These are phyloP conservation scores for Limanda limanda DNA, from an alignment of 2,113 vertebrate genomes.

Conservation along the genomic window DNA sequence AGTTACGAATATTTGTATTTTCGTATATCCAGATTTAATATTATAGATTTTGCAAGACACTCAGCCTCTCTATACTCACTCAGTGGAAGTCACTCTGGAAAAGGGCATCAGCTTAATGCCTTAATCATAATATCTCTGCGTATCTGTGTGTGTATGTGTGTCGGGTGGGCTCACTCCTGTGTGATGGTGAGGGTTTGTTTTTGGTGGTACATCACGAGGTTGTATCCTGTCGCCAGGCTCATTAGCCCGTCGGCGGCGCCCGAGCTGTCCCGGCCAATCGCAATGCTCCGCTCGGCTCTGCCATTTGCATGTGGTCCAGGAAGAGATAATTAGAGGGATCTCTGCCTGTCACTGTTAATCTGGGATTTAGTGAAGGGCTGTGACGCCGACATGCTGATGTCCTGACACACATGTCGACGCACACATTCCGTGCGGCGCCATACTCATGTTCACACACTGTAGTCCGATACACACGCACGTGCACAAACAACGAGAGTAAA, in stretches of 20 bases:
- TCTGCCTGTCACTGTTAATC: constrained; percentile 88
- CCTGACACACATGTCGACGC: constrained; percentile 65
- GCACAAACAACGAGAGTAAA: constrained; percentile 9
- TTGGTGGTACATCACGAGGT: constrained; percentile 70
- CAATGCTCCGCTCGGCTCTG: constrained; percentile 61
- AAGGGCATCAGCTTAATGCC: constrained; percentile 28
- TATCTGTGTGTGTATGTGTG: constrained; percentile 21
- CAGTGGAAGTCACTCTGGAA: not conserved
- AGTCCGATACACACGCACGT: constrained; percentile 16
- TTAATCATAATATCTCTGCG: constrained; percentile 25
- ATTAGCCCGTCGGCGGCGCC: constrained; percentile 69
- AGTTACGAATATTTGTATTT: not conserved
- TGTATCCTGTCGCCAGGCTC: constrained; percentile 78
- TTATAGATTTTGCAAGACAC: not conserved
- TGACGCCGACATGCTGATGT: constrained; percentile 79
- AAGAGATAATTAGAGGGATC: constrained; percentile 86
- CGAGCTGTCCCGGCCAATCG: constrained; percentile 72
- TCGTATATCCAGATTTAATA: not conserved
- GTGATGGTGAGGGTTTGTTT: constrained; percentile 48
- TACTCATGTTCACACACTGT: constrained; percentile 31
- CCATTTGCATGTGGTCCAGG: constrained; percentile 84
- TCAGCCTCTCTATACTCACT: not conserved
- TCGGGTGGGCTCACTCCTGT: constrained; percentile 18
- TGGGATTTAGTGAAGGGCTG: constrained; percentile 81
- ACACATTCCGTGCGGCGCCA: constrained; percentile 34